Base-by-base conservation (phyloP, 1,140 invertebrate genomes). In the Cecropterus lyciades region DNA sequence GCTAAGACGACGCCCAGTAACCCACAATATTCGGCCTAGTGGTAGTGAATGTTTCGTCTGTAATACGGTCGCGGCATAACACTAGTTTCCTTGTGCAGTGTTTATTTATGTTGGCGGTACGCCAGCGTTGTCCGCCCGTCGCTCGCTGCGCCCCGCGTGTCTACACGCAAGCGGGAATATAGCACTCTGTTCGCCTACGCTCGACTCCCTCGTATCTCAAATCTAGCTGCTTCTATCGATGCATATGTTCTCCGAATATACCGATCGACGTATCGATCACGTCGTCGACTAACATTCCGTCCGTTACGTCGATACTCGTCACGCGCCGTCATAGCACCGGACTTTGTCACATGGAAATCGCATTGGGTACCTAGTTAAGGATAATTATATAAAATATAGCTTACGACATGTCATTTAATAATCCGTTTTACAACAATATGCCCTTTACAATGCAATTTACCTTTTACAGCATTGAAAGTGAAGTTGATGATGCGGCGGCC, bases 401-500 rank as follows among this genome's bases (percentile, higher is more conserved):
- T 24, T 1, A 1, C 1, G 5, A 5, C 20, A 24, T 24, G 20
- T 24, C 1, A 3, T 24, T 3, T 24, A 24, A 24, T 24, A 24
- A 24, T 24, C 30, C 7, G 30, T 33, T 33, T 33, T 8, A 33
- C 9, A 4, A 6, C 3, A 33, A 33, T 33, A 8, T 56, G n/a
- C 13, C 17, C 40, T 27, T 24, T 16, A 30, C 4, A 59, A 16
- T 27, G 10, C 30, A 14, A 2, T 27, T 92, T 92, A 4, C 92
- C 75, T 93, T 91, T 96, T 96, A 63, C 95, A 99, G 98, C 98
- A 79, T 94, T 99, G 78, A 99, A 99, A 94, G 96, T 99, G 85
- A 99, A 99, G 93, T 93, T 99, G 91, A 97, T 99, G 96, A 94
- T 98, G 89, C 94, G 98, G 87, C 94, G 98, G 80, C 98, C 98